Conservation (phyloP, 2,797 vertebrate species). For the Crocidura indochinensis region DNA sequence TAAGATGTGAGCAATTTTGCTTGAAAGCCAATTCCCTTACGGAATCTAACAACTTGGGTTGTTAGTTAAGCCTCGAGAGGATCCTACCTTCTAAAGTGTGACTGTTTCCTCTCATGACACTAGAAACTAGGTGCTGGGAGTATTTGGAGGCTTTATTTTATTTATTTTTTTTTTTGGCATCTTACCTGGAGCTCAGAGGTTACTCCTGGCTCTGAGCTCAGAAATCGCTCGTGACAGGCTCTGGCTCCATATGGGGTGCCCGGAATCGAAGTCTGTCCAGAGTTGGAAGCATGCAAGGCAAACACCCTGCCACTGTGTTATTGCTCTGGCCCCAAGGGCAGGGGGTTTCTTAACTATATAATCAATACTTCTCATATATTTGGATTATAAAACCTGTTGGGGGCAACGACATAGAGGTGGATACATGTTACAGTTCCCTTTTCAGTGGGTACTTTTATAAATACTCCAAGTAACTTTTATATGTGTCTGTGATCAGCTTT, state of each 20-base stretch:
- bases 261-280: no score
- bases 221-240: no score
- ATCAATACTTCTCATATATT: not conserved
- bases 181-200: no score
- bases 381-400: not conserved
- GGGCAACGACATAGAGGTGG: not conserved
- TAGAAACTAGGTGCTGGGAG: not conserved
- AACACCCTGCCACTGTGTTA: no score
- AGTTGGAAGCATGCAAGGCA: no score
- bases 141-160: no score
- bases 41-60: not conserved
- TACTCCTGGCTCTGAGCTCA: no score
- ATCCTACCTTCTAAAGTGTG: constrained; percentile 3
- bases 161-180: no score
- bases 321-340: no score
- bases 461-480: not conserved
- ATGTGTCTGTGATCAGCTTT: not conserved
- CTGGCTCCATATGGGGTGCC: no score
- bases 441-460: not conserved
- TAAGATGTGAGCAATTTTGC: not conserved
- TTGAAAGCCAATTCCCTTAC: not conserved
- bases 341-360: not conserved
- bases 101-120: not conserved
- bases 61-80: not conserved
- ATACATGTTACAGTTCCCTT: not conserved